These are phyloP conservation scores for Trichogramma dendrolimi DNA, from an alignment of 2,888 invertebrate species.

Conservation along the genomic window DNA sequence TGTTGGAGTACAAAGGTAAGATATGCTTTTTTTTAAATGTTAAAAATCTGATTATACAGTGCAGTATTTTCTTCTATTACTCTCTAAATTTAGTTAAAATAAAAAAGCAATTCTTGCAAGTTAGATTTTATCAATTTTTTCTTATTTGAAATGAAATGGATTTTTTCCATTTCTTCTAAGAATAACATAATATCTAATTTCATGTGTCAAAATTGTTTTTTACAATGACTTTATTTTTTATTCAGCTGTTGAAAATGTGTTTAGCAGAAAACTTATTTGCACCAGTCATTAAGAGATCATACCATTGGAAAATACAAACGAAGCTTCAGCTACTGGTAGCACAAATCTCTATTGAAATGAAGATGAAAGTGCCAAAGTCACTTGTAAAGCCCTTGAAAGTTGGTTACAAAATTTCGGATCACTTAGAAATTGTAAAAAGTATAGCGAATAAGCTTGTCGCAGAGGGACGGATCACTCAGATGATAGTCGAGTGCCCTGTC, in stretches of 20 bases:
- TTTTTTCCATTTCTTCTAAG: background rate
- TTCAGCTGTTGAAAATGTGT: conserved; percentile 11
- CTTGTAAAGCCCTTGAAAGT: conserved; percentile 5
- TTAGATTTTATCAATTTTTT: background rate
- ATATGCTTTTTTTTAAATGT: background rate
- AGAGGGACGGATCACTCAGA: conserved; percentile 34
- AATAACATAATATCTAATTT: background rate
- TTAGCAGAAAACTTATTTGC: conserved; percentile 10
- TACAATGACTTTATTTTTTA: background rate
- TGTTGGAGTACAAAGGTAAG: conserved; percentile 13
- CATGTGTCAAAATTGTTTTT: background rate
- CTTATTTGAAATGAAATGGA: background rate
- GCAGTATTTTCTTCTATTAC: background rate
- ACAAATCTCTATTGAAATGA: conserved; percentile 16
- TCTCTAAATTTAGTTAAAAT: background rate
- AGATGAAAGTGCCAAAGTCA: background rate
- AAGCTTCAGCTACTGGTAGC: conserved; percentile 15
- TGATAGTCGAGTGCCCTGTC: conserved; percentile 36
- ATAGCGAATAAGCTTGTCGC: conserved; percentile 2
- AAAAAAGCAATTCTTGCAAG: background rate
- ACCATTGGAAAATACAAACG: conserved; percentile 17
- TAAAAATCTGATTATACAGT: no score
- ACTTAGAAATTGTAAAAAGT: conserved; percentile 5
- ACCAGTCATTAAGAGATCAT: conserved; percentile 5
- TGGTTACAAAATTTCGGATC: conserved; percentile 4